phyloP scores from a whole-genome alignment of 2,113 vertebrate species.

The Craseonycteris thonglongyai region DNA sequence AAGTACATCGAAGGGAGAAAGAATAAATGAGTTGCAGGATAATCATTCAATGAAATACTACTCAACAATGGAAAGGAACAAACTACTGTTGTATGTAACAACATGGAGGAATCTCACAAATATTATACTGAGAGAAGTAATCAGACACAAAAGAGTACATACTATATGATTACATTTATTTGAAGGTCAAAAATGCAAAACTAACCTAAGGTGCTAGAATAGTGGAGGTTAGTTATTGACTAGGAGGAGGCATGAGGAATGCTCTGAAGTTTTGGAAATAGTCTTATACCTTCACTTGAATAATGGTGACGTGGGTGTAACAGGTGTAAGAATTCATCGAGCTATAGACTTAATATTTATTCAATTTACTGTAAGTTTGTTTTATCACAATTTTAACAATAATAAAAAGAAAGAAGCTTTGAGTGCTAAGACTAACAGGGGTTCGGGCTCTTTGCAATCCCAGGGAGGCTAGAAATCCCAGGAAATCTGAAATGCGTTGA shows the following conservation, averaged over 20 bases:
- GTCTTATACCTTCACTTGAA: neutral
- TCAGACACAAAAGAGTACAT: neutral
- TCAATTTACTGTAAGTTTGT: neutral
- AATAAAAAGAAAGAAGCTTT: neutral
- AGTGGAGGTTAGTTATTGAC: neutral
- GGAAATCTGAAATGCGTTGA: too few relatives aligned
- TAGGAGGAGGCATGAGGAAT: neutral
- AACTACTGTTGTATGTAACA: too few relatives aligned
- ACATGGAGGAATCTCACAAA: neutral
- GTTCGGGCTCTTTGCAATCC: neutral
- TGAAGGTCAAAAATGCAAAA: neutral
- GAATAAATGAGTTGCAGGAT: neutral
- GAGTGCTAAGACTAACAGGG: neutral
- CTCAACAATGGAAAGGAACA: neutral
- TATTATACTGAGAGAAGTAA: neutral
- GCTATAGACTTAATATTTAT: neutral
- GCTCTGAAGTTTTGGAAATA: neutral
- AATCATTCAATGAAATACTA: neutral
- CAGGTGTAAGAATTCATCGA: neutral
- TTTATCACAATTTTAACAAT: neutral
- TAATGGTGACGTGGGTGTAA: neutral
- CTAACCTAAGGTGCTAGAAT: neutral
- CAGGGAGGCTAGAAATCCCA: neutral
- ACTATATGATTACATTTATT: neutral
- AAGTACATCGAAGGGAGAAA: neutral